Evolutionary conservation across 2,797 vertebrate genomes (phyloP), one percentile per base, ranked within the genome.

Genomic region (Rhodeus uyekii): DNA sequence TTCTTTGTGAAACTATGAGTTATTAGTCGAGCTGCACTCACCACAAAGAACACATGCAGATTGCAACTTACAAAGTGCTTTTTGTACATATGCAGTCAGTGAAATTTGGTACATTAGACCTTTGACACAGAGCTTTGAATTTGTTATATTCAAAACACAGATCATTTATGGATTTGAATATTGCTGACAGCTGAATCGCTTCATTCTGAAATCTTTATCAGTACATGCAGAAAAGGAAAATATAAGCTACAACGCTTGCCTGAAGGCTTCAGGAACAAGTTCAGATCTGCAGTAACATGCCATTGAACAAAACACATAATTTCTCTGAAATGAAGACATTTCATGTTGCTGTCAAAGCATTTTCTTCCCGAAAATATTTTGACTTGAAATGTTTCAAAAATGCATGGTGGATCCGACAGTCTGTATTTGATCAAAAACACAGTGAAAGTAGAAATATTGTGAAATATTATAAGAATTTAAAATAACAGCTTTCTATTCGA

Each of bases 261-360:
- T 18, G 34, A 38, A 58, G 50, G 14, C 72, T 77, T 34, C 0
- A 46, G 38, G 18, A 3, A 12, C 16, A 22, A 44, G 29, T 32
- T 44, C 16, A 64, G 75, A 64, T 48, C 13, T 64, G 60, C n/a
- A 77, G 42, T n/a, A 36, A 48, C 58, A 13, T 63, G 75, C 24
- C 39, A 5, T 10, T 44, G 24, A 22, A 3, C 16, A 60, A 22
- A 55, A 22, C 3, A 8, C 19, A 24, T 29, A 12, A 29, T 42
- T 76, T 29, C 24, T 13, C 13, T 8, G 8, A 36, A 9, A 65
- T 18, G 3, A 44, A 68, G 24, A 44, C 13, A 27, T 68, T 27
- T 42, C 12, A 42, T 14, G 7, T 13, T 67, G 22, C 38, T 6
- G 14, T 67, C 22, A 67, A 16, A 42, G 1, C 12, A n/a, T 38